Evolutionary conservation across 2,113 vertebrate genomes (phyloP).

Genomic region (Gasterosteus nipponicus): DNA sequence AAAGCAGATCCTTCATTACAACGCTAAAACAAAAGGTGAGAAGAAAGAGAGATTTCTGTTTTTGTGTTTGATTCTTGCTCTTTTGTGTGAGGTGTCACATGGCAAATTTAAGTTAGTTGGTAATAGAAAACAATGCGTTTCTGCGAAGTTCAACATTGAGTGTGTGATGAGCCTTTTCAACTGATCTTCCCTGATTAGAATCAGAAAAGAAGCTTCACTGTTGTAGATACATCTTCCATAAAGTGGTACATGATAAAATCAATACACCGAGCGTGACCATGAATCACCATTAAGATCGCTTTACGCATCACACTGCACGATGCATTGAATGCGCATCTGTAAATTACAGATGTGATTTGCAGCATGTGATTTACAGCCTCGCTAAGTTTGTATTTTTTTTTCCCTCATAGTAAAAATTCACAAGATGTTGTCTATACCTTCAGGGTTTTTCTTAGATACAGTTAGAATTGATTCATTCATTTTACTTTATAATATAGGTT

Average conservation of each 20-base stretch:
- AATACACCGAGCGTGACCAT: not conserved
- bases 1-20: slow-evolving; percentile 90
- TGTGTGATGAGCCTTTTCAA: not conserved
- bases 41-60: not conserved
- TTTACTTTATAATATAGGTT: not conserved
- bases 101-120: not conserved
- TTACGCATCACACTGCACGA: slow-evolving; percentile 2
- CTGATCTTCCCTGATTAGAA: not conserved
- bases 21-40: slow-evolving; percentile 95
- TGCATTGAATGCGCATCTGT: not conserved
- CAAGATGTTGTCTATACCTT: not conserved
- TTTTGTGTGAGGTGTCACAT: slow-evolving; percentile 15
- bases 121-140: not conserved
- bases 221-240: not conserved
- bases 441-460: not conserved
- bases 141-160: not conserved
- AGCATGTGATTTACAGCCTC: not conserved
- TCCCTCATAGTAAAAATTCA: not conserved
- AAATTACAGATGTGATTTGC: slow-evolving; percentile 17
- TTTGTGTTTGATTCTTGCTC: not conserved
- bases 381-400: slow-evolving; percentile 2
- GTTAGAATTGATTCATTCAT: not conserved
- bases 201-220: not conserved
- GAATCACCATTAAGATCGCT: slow-evolving; percentile 4
- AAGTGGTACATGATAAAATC: slow-evolving; percentile 4